Conservation (phyloP, 2,888 invertebrate species). For the Gonocerus acuteangulatus region DNA sequence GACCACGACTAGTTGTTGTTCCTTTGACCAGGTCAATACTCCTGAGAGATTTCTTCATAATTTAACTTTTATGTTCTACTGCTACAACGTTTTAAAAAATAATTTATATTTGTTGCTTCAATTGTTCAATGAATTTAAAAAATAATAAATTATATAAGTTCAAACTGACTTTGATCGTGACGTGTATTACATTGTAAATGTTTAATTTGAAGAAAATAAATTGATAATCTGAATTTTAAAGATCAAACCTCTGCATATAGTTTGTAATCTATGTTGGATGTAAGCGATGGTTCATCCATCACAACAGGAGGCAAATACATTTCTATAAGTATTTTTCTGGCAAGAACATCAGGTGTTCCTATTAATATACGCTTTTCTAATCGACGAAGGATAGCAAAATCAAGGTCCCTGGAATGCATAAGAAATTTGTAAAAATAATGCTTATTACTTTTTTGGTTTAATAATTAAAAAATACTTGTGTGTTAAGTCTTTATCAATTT, state of each 20-base stretch:
- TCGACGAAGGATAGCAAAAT: constrained; percentile 76
- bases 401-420: constrained; percentile 73
- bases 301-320: constrained; percentile 50
- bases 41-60: too few relatives aligned
- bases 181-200: too few relatives aligned
- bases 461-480: not conserved
- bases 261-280: constrained; percentile 46
- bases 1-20: too few relatives aligned
- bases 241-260: constrained; percentile 42
- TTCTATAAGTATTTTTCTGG: constrained; percentile 61
- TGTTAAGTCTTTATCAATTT: not conserved
- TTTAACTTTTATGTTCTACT: too few relatives aligned
- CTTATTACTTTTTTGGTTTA: too few relatives aligned
- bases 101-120: too few relatives aligned
- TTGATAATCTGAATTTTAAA: not conserved
- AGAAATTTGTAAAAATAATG: not conserved
- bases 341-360: constrained; percentile 61
- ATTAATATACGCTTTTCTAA: constrained; percentile 81
- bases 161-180: too few relatives aligned
- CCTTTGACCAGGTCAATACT: too few relatives aligned
- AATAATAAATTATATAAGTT: too few relatives aligned
- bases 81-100: too few relatives aligned
- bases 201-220: too few relatives aligned
- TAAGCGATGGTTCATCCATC: constrained; percentile 43
- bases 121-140: too few relatives aligned